Evolutionary conservation across 2,888 invertebrate genomes (phyloP).

Genomic region (Acanthacorydalis orientalis): DNA sequence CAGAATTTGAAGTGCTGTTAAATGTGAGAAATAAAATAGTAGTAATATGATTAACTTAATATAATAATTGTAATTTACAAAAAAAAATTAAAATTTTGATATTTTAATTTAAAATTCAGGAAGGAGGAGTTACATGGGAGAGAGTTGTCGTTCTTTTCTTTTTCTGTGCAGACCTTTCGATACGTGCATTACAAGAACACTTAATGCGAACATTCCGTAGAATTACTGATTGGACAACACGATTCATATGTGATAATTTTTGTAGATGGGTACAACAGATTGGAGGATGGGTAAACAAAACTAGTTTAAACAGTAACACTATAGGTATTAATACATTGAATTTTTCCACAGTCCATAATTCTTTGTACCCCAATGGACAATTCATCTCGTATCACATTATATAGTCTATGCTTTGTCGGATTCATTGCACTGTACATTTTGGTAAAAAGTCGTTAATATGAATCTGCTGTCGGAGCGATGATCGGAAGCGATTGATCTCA

Average conservation of each 20-base stretch:
- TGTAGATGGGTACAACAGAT: slow-evolving; percentile 37
- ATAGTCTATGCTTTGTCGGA: slow-evolving; percentile 1
- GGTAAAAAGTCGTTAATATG: background rate
- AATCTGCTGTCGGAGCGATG: too few species aligned
- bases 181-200: slow-evolving; percentile 26
- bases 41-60: background rate
- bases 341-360: background rate
- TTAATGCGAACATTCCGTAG: slow-evolving; percentile 31
- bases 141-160: slow-evolving; percentile 36
- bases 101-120: slow-evolving; percentile 19
- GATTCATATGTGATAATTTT: slow-evolving; percentile 34
- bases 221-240: slow-evolving; percentile 37
- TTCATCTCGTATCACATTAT: background rate
- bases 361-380: background rate
- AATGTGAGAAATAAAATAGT: background rate
- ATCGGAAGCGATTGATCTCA: too few species aligned
- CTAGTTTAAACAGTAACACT: background rate
- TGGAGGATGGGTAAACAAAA: slow-evolving; percentile 36
- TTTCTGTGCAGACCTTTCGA: slow-evolving; percentile 38
- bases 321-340: background rate
- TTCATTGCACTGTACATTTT: slow-evolving; percentile 4
- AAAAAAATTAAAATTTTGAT: background rate
- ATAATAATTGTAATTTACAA: background rate
- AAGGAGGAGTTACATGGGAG: slow-evolving; percentile 35
- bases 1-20: too few species aligned